Base-by-base conservation (phyloP, 1,140 invertebrate species). In the Trichoplusia ni region DNA sequence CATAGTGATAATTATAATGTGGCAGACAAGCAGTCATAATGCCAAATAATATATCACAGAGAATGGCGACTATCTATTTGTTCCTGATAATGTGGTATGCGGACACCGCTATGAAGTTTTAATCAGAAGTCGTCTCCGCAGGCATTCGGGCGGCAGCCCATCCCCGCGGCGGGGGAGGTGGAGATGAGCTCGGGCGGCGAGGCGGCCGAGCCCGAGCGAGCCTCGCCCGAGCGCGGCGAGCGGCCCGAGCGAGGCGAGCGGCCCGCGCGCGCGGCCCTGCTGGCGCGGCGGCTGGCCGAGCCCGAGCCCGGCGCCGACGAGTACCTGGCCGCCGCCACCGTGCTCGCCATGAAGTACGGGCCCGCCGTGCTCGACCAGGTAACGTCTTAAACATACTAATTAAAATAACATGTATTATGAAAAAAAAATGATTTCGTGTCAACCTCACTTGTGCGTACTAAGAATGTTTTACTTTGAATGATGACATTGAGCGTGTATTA, bases 191-290 rank as follows among this genome's bases (percentile, higher is more conserved):
- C n/a, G n/a, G n/a, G n/a, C n/a, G n/a, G n/a, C n/a, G n/a, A n/a
- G n/a, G n/a, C n/a, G n/a, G n/a, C n/a, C n/a, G n/a, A n/a, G n/a
- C n/a, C n/a, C n/a, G n/a, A n/a, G n/a, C n/a, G n/a, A n/a, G n/a
- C n/a, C n/a, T n/a, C n/a, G n/a, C n/a, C n/a, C n/a, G n/a, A n/a
- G n/a, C n/a, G n/a, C n/a, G n/a, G n/a, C n/a, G n/a, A n/a, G n/a
- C n/a, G n/a, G n/a, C n/a, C n/a, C n/a, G n/a, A n/a, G n/a, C n/a
- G n/a, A n/a, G n/a, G n/a, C n/a, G 70, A 79, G 79, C 67, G 82
- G 94, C 51, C 94, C 94, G 2, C 91, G 94, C 94, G 5, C 92
- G 95, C 96, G 84, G 95, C 96, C 21, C 96, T 94, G 86, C 89
- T 97, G 33, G 94, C 94, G 29, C 93, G 93, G 58, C 92, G 94